phyloP scores from a whole-genome alignment of 2,888 invertebrate genomes.

The Amitus sp. region DNA sequence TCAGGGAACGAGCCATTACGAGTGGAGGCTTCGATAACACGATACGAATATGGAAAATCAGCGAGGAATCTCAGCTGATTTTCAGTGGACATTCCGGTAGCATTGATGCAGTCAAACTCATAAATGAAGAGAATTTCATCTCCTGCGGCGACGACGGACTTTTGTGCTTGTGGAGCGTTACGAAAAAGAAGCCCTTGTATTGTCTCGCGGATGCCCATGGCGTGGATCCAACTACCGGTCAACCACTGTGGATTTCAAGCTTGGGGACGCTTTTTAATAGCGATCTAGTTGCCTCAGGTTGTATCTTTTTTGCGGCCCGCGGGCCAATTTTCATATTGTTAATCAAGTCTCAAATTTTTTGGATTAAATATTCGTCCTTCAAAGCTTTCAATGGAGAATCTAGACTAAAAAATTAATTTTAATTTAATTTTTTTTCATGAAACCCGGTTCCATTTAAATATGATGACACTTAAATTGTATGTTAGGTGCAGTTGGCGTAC shows the following conservation, averaged over 20 bases:
- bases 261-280: slow-evolving; percentile 84
- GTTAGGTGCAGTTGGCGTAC: too few species aligned
- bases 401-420: too few species aligned
- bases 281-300: slow-evolving; percentile 90
- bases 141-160: slow-evolving; percentile 93
- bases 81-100: slow-evolving; percentile 87
- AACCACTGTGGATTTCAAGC: slow-evolving; percentile 89
- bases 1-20: slow-evolving; percentile 87
- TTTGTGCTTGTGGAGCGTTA: slow-evolving; percentile 83
- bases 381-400: too few species aligned
- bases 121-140: slow-evolving; percentile 94
- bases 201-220: slow-evolving; percentile 80
- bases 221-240: slow-evolving; percentile 68
- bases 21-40: slow-evolving; percentile 90
- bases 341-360: too few species aligned
- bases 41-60: slow-evolving; percentile 94
- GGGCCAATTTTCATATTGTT: too few species aligned
- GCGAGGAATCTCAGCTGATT: slow-evolving; percentile 96
- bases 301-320: too few species aligned
- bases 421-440: too few species aligned
- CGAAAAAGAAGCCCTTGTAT: slow-evolving; percentile 88
- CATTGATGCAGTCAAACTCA: slow-evolving; percentile 87
- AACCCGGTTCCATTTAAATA: too few species aligned
- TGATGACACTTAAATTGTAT: too few species aligned
- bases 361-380: too few species aligned